A percentile compares a stretch with the other conserved stretches of the same genome.
phyloP scores from a whole-genome alignment of 2,797 vertebrate species.

The Acipenser oxyrinchus region DNA sequence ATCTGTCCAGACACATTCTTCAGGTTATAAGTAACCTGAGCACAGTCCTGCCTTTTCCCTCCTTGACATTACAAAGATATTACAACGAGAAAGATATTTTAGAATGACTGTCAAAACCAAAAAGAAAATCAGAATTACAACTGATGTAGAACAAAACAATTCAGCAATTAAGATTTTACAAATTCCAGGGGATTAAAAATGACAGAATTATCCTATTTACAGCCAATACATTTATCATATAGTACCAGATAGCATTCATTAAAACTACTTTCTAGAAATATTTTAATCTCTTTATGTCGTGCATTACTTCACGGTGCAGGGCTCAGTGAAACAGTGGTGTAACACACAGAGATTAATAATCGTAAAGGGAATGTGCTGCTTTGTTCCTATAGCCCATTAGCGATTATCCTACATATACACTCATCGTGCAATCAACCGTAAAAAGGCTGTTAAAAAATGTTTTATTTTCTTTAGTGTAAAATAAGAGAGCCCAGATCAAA shows the following conservation, averaged over 20 bases:
- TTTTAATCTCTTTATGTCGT: conserved; percentile 46
- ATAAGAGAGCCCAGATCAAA: conserved; percentile 16
- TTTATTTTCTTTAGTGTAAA: conserved; percentile 19
- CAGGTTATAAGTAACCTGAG: neutral
- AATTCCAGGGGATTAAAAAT: conserved; percentile 42
- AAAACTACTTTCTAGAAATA: conserved; percentile 51
- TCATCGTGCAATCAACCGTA: conserved; percentile 30
- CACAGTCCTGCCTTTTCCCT: neutral
- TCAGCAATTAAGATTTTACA: conserved; percentile 23
- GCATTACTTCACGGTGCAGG: conserved; percentile 42
- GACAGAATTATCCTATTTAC: conserved; percentile 45
- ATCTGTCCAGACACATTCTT: too few relatives aligned
- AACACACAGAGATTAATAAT: conserved; percentile 35
- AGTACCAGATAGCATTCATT: conserved; percentile 46
- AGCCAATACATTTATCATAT: conserved; percentile 48
- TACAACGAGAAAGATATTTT: neutral
- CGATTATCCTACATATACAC: conserved; percentile 21
- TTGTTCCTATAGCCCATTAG: conserved; percentile 25
- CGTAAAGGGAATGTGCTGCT: conserved; percentile 22
- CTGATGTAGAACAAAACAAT: conserved; percentile 8
- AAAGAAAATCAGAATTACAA: conserved; percentile 12
- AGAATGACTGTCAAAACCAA: neutral
- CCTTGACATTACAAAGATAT: neutral
- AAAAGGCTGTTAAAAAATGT: conserved; percentile 18
- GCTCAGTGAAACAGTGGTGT: conserved; percentile 22